Percentiles rank a stretch among this genome's conserved stretches.
These are phyloP conservation scores for Zalophus californianus DNA, from an alignment of 2,797 vertebrate species.

Conservation along the genomic window DNA sequence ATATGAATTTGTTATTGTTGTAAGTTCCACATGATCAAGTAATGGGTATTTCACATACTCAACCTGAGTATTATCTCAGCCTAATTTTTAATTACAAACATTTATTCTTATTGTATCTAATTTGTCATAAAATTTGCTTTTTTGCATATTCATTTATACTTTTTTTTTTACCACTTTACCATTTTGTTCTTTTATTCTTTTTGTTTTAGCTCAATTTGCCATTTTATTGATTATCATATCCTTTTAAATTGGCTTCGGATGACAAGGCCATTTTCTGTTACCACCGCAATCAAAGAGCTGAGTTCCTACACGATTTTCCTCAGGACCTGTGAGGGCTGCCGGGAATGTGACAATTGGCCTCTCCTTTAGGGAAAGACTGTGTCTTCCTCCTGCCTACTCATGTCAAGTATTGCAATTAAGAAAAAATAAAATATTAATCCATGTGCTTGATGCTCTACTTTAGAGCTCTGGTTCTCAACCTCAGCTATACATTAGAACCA, in stretches of 20 bases:
- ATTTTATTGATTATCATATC: not conserved
- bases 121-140: not conserved
- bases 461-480: not conserved
- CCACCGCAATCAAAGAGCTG: not conserved
- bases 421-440: slow-evolving; percentile 3
- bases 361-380: not conserved
- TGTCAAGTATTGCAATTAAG: not conserved
- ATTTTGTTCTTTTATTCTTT: not conserved
- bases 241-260: slow-evolving; percentile 14
- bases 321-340: not conserved
- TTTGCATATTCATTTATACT: not conserved
- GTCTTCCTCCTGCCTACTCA: not conserved
- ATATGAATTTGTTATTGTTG: not conserved
- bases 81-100: slow-evolving; percentile 16
- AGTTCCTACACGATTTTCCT: not conserved
- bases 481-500: not conserved
- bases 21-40: not conserved
- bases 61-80: not conserved
- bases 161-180: slow-evolving; percentile 14
- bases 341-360: not conserved
- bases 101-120: not conserved
- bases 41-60: not conserved
- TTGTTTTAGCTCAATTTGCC: not conserved
- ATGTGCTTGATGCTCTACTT: not conserved
- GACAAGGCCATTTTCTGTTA: not conserved